Evolutionary conservation across 1,140 invertebrate species (phyloP), one percentile per base, ranked within the genome.

Genomic region (Tachypleus tridentatus): DNA sequence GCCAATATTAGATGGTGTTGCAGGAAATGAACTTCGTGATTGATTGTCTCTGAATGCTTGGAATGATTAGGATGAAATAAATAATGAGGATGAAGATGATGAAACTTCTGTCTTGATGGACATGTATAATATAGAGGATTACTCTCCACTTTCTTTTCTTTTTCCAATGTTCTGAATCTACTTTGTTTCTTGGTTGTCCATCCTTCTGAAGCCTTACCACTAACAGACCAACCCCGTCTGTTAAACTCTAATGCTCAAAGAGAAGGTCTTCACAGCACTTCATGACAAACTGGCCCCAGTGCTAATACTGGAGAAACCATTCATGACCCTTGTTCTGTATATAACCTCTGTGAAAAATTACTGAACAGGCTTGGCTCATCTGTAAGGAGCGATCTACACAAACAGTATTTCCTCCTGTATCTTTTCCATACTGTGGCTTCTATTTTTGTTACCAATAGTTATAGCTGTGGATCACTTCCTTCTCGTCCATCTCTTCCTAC

Each of bases 151-250:
- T 51, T 52, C 63, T 7, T 78, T 80, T 84, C 2, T 98, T 98
- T 76, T 92, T 98, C 74, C 86, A 91, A 75, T 80, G 97, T 70
- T 97, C 96, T 1, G 93, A 98, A 73, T 98, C 96, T 1, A 98
- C 96, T 0, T 80, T 97, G 3, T 98, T 92, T 75, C 80, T 96
- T 49, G 95, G 93, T 11, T 97, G 91, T 77, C 88, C 88, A 11
- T 88, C 91, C 8, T 90, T 84, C 86, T 64, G 90, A 97, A 75
- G 90, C 93, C 4, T 78, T 99, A 69, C 95, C 97, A 3, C 77
- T 99, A 50, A 95, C 97, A 7, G 93, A 97, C 76, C 93, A 96
- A 74, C 95, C 97, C 0, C 94, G 98, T 76, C 80, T 99, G 54
- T 79, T 99, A 52, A 93, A 98, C 72, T 95, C 96, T 0, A 91